Base-by-base conservation (phyloP, 2,113 vertebrate genomes). In the Elachura formosa region DNA sequence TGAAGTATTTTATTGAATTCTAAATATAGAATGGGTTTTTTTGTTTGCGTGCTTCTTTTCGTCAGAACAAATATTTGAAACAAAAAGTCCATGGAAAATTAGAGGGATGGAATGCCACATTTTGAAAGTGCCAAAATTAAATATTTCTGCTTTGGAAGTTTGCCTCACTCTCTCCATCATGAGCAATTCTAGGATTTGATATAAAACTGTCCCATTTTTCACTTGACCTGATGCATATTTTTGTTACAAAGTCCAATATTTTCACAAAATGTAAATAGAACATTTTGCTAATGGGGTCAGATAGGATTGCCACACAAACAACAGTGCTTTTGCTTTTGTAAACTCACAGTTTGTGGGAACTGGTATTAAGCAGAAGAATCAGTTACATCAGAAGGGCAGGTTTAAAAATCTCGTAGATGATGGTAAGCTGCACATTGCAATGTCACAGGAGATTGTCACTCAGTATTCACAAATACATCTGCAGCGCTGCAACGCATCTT, bases 81-180 rank as follows among this genome's bases (percentile, higher is more conserved):
- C 28, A 83, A 90, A 91, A 94, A 94, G 45, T 69, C 72, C 26
- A 3, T 80, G 40, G 41, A 38, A 88, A 94, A 90, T 96, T 92
- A 94, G 72, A 92, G 63, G 68, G 74, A 75, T 84, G 66, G 85
- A 93, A 89, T 59, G 75, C 67, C 63, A 80, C 33, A 40, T 92
- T 94, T 80, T 69, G 28, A 43, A 91, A 83, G 71, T 66, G 92
- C 90, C 92, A 90, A 56, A 90, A 84, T 79, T 40, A 68, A 93
- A 88, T 78, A 93, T 84, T 84, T 75, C 56, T 89, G 22, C 34
- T 92, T 93, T 94, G 86, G 83, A 95, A 92, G 21, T 83, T 73
- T 62, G 72, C 88, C 71, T 87, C 19, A 17, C 10, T 11, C 45
- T 93, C 34, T 91, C 34, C 29, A 62, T 73, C 68, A 71, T 1